phyloP scores from a whole-genome alignment of 2,888 invertebrate species.

The Dynastes maya region DNA sequence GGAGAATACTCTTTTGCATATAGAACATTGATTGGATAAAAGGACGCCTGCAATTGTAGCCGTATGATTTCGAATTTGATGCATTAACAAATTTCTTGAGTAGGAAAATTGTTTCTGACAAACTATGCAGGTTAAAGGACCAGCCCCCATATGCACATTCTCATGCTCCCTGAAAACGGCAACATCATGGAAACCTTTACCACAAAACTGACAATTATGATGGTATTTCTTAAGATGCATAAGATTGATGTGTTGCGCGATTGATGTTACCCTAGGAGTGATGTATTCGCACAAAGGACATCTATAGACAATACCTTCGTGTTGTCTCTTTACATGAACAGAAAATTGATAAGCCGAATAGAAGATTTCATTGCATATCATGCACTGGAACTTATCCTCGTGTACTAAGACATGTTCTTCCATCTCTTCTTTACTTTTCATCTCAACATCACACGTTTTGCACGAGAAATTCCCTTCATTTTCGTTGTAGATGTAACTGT shows the following conservation, averaged over 20 bases:
- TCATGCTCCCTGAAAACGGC: constrained; percentile 73
- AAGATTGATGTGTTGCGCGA: constrained; percentile 64
- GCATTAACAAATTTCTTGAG: constrained; percentile 66
- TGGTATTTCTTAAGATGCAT: constrained; percentile 67
- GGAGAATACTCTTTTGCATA: constrained; percentile 64
- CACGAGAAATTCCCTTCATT: constrained; percentile 55
- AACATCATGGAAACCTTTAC: constrained; percentile 73
- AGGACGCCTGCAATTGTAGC: constrained; percentile 68
- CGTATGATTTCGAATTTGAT: constrained; percentile 64
- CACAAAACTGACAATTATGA: constrained; percentile 73
- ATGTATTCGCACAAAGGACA: constrained; percentile 65
- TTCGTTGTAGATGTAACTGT: constrained; percentile 59
- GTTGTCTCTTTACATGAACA: constrained; percentile 64
- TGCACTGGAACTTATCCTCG: constrained; percentile 52
- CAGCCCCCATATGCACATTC: constrained; percentile 73
- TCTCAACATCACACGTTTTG: constrained; percentile 55
- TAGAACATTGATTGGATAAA: constrained; percentile 67
- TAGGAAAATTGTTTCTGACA: constrained; percentile 72
- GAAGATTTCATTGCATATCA: constrained; percentile 59
- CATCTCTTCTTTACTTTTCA: constrained; percentile 51
- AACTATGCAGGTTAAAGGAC: constrained; percentile 72
- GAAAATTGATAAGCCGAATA: constrained; percentile 65
- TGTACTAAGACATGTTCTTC: constrained; percentile 54
- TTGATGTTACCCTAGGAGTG: constrained; percentile 60
- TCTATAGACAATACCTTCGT: constrained; percentile 61